A percentile compares a stretch with the other conserved stretches of the same genome.
phyloP scores from a whole-genome alignment of 2,797 vertebrate genomes.

The Vireo griseus region DNA sequence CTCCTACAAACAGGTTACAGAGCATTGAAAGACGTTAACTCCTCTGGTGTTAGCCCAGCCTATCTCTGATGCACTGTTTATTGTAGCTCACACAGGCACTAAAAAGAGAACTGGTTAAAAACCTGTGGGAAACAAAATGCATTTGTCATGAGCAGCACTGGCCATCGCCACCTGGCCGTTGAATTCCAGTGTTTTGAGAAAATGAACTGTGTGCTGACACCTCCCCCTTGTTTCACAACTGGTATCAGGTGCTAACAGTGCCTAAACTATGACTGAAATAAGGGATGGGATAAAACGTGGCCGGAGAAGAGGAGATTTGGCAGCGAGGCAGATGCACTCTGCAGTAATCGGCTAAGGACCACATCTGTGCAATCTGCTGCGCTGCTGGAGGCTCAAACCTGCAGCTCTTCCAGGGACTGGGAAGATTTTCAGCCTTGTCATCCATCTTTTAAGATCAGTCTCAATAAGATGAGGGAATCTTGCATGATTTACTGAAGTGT shows the following conservation, averaged over 20 bases:
- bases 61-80: neutral
- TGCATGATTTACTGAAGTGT: neutral
- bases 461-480: neutral
- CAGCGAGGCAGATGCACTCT: neutral
- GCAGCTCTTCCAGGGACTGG: neutral
- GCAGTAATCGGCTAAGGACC: neutral
- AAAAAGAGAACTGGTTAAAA: neutral
- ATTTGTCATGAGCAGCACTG: neutral
- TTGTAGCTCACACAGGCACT: neutral
- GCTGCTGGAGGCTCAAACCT: neutral
- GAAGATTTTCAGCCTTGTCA: neutral
- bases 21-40: neutral
- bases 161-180: neutral
- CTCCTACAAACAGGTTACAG: neutral
- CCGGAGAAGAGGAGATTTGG: neutral
- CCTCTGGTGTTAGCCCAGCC: neutral
- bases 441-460: neutral
- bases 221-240: neutral
- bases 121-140: neutral
- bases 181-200: neutral
- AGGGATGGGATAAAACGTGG: neutral
- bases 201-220: neutral
- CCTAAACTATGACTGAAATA: neutral
- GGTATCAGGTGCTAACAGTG: neutral
- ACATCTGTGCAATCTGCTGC: neutral